phyloP scores from a whole-genome alignment of 2,888 invertebrate genomes.

The Tinea semifulvella region DNA sequence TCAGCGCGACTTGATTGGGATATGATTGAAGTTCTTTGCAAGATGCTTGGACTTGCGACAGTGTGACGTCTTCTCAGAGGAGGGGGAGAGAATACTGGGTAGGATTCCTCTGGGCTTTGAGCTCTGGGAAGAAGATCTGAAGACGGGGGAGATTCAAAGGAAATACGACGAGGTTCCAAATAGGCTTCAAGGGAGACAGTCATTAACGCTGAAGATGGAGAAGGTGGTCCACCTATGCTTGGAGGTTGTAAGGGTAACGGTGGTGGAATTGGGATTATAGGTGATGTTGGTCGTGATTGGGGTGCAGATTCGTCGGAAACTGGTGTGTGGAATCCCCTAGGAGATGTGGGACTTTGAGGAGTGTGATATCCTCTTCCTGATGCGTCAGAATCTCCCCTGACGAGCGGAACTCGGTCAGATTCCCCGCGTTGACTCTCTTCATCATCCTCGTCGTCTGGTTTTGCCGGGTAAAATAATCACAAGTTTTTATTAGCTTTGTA shows the following conservation, averaged over 20 bases:
- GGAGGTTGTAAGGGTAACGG: constrained; percentile 60
- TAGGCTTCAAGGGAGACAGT: constrained; percentile 88
- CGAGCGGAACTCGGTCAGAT: constrained; percentile 49
- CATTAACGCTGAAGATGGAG: constrained; percentile 86
- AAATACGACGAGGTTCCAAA: constrained; percentile 83
- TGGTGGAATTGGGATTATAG: constrained; percentile 55
- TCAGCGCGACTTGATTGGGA: constrained; percentile 79
- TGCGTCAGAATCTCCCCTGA: constrained; percentile 64
- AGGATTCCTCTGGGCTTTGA: constrained; percentile 81
- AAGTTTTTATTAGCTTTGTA: neutral
- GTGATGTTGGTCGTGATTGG: constrained; percentile 46
- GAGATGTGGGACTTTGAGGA: constrained; percentile 56
- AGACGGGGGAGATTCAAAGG: constrained; percentile 80
- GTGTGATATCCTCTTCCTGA: constrained; percentile 67
- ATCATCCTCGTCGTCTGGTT: constrained; percentile 28
- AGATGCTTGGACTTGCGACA: constrained; percentile 53
- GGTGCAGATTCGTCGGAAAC: constrained; percentile 70
- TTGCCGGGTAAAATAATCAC: neutral
- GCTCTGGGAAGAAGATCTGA: constrained; percentile 75
- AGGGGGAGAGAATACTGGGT: constrained; percentile 86
- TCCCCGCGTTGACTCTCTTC: constrained; percentile 42
- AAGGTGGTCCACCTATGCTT: constrained; percentile 65
- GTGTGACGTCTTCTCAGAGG: constrained; percentile 77
- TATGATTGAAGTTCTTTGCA: constrained; percentile 78
- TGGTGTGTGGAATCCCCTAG: constrained; percentile 83